Base-by-base conservation (phyloP, 2,888 invertebrate genomes). In the Allacma fusca region DNA sequence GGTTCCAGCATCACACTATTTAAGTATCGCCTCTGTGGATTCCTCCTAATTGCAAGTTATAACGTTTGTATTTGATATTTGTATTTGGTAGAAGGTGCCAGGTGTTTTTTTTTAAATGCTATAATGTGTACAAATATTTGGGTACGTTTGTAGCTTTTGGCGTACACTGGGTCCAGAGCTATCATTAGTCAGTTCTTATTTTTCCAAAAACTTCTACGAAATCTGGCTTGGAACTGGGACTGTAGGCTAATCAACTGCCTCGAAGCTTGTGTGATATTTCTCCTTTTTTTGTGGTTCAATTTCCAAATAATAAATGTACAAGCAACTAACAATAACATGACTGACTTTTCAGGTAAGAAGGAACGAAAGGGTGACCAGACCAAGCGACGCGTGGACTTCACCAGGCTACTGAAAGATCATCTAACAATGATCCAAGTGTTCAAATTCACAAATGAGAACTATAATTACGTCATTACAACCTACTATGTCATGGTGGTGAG, bases 131-230 rank as follows among this genome's bases (percentile, higher is more conserved):
- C n/a, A 9, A 23, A 13, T 9, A 64, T 13, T 64, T 64, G 34
- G 4, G 21, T 21, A 64, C 16, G 12, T 50, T n/a, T 16, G 40
- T 5, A 69, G 78, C 4, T 70, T 1, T 80, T 76, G 23, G 79
- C 80, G 0, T 72, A 44, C 21, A 19, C 50, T 28, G 82, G 78
- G 4, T 78, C 79, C 7, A 50, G 82, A 28, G 81, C 82, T 13
- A 79, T 81, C 57, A 79, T 82, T 12, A 71, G 79, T 7, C 82
- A 82, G 59, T 82, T 81, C 73, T 69, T 81, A 50, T 82, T 82
- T 62, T 82, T 82, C 80, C 19, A 79, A 81, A 75, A 79, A 79
- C 43, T 81, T 75, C 19, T 77, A 74, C n/a, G 78, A 79, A 70
- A 78, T 81, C 23, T 44, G 50, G 72, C 72, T 26, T n/a, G 21